These are phyloP conservation scores for Ornithorhynchus anatinus DNA, from an alignment of 2,113 vertebrate species.

Conservation along the genomic window DNA sequence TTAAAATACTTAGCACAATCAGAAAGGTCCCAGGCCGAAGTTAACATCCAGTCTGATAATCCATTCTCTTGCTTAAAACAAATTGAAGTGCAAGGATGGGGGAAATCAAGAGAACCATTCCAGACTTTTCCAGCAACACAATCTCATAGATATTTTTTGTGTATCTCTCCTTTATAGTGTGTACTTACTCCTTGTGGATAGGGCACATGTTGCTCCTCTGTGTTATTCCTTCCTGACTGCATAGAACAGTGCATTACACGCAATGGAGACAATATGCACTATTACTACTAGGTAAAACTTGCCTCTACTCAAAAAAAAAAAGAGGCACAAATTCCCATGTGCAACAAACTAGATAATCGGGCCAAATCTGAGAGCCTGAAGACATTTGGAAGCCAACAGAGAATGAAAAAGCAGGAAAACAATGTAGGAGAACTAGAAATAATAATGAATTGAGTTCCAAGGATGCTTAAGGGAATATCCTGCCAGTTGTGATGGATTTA, in stretches of 20 bases:
- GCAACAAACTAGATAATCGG: neutral
- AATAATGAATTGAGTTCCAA: neutral
- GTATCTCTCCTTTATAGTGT: no score
- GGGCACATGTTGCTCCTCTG: no score
- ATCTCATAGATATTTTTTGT: no score
- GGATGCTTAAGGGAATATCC: neutral
- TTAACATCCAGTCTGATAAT: neutral
- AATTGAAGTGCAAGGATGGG: neutral
- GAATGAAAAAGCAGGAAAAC: slow-evolving; percentile 17
- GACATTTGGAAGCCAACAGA: slow-evolving; percentile 11
- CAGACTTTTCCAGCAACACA: no score
- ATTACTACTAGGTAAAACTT: neutral
- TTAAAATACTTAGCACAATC: slow-evolving; percentile 1
- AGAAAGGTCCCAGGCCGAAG: neutral
- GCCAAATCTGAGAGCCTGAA: slow-evolving; percentile 3
- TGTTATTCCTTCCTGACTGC: no score
- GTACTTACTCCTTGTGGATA: no score
- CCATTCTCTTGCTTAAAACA: slow-evolving; percentile 12
- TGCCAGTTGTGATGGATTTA: neutral
- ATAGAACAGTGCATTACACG: no score
- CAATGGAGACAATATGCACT: no score
- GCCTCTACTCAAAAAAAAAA: neutral
- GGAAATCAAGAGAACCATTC: neutral
- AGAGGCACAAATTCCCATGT: neutral
- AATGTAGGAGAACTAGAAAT: slow-evolving; percentile 5